Percentiles rank a stretch among this genome's conserved stretches.
phyloP scores from a whole-genome alignment of 2,797 vertebrate genomes.

The Arnoldichthys spilopterus region DNA sequence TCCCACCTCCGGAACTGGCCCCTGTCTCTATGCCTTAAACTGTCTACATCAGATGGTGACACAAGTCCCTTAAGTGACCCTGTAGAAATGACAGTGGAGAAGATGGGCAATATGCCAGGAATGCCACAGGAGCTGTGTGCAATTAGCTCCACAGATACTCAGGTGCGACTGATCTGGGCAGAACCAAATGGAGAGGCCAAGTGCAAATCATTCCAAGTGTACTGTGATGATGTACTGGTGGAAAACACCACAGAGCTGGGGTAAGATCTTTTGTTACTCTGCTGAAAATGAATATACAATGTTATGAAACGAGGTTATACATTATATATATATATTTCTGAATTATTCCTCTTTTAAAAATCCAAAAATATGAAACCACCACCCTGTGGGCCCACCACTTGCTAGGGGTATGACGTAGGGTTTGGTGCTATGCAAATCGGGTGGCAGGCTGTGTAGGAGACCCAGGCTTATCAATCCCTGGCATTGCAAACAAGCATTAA shows the following conservation, averaged over 20 bases:
- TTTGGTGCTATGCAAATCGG: too few relatives aligned
- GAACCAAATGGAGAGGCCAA: constrained; percentile 49
- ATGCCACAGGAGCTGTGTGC: constrained; percentile 58
- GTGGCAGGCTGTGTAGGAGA: too few relatives aligned
- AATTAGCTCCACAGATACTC: constrained; percentile 60
- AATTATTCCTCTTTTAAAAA: too few relatives aligned
- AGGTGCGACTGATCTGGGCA: constrained; percentile 61
- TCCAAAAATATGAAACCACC: too few relatives aligned
- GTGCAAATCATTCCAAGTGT: constrained; percentile 57
- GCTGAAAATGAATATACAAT: too few relatives aligned
- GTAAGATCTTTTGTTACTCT: constrained; percentile 20
- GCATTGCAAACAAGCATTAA: too few relatives aligned
- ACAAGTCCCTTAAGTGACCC: constrained; percentile 60
- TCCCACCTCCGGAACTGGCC: constrained; percentile 41
- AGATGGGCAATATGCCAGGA: constrained; percentile 31
- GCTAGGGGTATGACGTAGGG: too few relatives aligned
- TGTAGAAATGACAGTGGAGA: constrained; percentile 41
- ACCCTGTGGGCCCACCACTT: too few relatives aligned
- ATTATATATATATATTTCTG: too few relatives aligned
- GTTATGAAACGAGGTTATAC: too few relatives aligned
- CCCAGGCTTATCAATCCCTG: too few relatives aligned
- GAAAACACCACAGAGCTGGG: constrained; percentile 57
- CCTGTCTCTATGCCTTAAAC: constrained; percentile 52
- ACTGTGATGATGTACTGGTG: constrained; percentile 47
- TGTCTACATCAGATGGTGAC: constrained; percentile 62